Base-by-base conservation (phyloP, 2,888 invertebrate genomes). In the Hecatera dysodea region DNA sequence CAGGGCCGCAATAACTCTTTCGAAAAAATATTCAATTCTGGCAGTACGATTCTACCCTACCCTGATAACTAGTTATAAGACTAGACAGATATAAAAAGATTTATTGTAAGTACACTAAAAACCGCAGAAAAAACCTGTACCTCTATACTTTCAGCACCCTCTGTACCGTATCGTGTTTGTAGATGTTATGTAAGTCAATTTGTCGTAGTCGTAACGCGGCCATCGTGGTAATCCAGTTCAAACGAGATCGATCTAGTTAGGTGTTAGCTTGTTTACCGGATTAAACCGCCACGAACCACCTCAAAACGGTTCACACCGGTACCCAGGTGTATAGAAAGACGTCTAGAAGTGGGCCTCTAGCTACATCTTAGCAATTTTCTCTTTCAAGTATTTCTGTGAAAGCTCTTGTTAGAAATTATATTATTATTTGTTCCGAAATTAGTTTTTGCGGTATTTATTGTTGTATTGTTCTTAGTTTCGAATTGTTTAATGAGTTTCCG, bases 181-280 rank as follows among this genome's bases (percentile, higher is more conserved):
- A 88, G 88, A 87, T 89, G 88, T 87, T 87, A 87, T 91, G 90
- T 92, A 90, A 93, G 93, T 92, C 92, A 92, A 93, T 93, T 93
- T 92, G 93, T 92, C 88, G 87, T 69, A 81, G 86, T 87, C 78
- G 84, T 83, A 80, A 66, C 82, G 77, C 78, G 87, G 81, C 85
- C 87, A 84, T 86, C 82, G 86, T 86, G 86, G 89, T 92, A 91
- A 94, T 93, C 92, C 86, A 88, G 91, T 90, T 88, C 90, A 89
- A 90, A 91, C 92, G 80, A 83, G 90, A 89, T 91, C 89, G 86
- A 90, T 91, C 89, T 83, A 85, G 90, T 90, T 90, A 89, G 87
- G 87, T 90, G 90, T 89, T 89, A 88, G 80, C 89, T 88, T 90
- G 90, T 91, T 90, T 90, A 90, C 88, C 75, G 85, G 90, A 89